Percentiles rank a stretch among this genome's conserved stretches.
phyloP scores from a whole-genome alignment of 2,888 invertebrate species.

The Ormyrus nitidulus region DNA sequence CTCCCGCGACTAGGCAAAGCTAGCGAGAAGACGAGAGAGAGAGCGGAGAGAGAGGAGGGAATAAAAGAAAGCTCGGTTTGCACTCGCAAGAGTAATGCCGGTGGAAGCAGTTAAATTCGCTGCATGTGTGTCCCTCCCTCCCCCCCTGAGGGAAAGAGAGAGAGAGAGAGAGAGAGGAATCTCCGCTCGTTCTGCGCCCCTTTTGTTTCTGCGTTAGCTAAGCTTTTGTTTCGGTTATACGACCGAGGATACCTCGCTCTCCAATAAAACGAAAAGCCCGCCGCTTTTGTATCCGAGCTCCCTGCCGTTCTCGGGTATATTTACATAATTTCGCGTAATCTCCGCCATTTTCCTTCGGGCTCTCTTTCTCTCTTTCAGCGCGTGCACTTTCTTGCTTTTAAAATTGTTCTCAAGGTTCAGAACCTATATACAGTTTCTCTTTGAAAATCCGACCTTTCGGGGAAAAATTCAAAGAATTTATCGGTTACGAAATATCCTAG shows the following conservation, averaged over 20 bases:
- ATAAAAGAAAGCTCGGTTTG: slow-evolving; percentile 70
- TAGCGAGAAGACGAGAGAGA: slow-evolving; percentile 35
- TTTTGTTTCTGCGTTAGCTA: slow-evolving; percentile 73
- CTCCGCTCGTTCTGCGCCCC: slow-evolving; percentile 51
- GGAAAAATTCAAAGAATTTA: not conserved
- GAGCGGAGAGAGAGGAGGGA: slow-evolving; percentile 56
- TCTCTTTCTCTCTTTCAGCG: not conserved
- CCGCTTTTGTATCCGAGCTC: slow-evolving; percentile 70
- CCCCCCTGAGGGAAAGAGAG: not conserved
- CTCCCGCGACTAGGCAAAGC: not conserved
- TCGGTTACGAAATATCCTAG: too few species aligned
- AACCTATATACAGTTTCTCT: not conserved
- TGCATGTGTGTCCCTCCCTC: slow-evolving; percentile 72
- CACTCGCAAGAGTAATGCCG: slow-evolving; percentile 70
- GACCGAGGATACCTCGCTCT: slow-evolving; percentile 67
- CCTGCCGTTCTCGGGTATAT: slow-evolving; percentile 56
- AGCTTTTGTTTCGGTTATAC: slow-evolving; percentile 75
- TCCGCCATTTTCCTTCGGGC: slow-evolving; percentile 70
- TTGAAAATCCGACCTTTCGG: not conserved
- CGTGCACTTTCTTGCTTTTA: not conserved
- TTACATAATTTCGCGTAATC: slow-evolving; percentile 76
- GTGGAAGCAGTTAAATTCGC: slow-evolving; percentile 74
- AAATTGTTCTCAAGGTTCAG: not conserved
- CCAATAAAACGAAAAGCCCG: slow-evolving; percentile 74
- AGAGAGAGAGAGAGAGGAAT: slow-evolving; percentile 45